Evolutionary conservation across 1,140 invertebrate species (phyloP), one percentile per base, ranked within the genome.

Genomic region (Trichonephila clavata): DNA sequence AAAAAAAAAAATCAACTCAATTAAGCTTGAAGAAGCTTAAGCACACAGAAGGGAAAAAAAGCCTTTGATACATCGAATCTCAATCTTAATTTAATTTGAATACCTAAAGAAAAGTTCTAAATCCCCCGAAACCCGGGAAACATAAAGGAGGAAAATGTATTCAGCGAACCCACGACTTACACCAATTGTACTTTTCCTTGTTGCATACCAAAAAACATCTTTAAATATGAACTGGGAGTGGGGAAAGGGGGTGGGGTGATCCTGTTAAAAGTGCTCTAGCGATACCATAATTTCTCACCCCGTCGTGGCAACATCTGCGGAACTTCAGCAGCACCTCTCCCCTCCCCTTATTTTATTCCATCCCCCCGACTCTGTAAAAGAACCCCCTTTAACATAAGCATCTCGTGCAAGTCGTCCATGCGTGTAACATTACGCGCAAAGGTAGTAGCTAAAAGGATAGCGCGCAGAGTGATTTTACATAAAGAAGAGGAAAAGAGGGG

Each of bases 211-310:
- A 91, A 91, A 91, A 91, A 91, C 89, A 61, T 27, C 80, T 59
- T 84, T 91, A 91, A 91, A 91, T 80, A 60, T 90, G 71, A 60
- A 90, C 71, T 32, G 24, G 21, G 59, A 13, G 27, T 10, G 59
- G 27, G 18, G 61, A 57, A n/a, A 24, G 86, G 24, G 57, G 71
- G 20, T 59, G 32, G 71, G 43, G 92, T 71, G 59, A 83, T 87
- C 65, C 87, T 39, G 92, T 89, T 88, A 89, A 93, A 93, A 93
- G 87, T 93, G 86, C 61, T 84, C 87, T 57, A 84, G 86, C 86
- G 92, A 93, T 93, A 93, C 92, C 92, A 93, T 93, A 89, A 93
- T 93, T 93, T 93, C 92, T 93, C 92, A 93, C 92, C 92, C 92
- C 92, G 92, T 93, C 92, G 86, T 89, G 92, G 87, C 91, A 93